Percentiles rank a stretch among this genome's conserved stretches.
These are phyloP conservation scores for Tachysurus vachellii DNA, from an alignment of 2,113 vertebrate genomes.

Conservation along the genomic window DNA sequence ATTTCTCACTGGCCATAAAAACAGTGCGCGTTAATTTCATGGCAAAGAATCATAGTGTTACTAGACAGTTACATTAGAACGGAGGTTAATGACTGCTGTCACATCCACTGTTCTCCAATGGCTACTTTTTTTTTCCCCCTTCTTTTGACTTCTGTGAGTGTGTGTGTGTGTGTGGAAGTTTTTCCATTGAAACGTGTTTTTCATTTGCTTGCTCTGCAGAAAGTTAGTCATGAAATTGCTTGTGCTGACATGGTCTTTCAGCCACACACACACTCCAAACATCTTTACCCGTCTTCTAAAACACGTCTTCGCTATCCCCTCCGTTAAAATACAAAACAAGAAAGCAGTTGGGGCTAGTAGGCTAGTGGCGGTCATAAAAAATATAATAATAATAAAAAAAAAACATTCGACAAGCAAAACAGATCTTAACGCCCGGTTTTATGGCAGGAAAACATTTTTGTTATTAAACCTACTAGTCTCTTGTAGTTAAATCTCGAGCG, in stretches of 20 bases:
- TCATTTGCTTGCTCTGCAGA: slow-evolving; percentile 27
- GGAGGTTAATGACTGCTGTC: slow-evolving; percentile 11
- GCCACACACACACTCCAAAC: slow-evolving; percentile 30
- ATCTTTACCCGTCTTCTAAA: slow-evolving; percentile 21
- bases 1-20: slow-evolving; percentile 20
- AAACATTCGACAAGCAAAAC: slow-evolving; percentile 28
- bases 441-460: slow-evolving; percentile 49
- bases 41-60: slow-evolving; percentile 23
- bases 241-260: slow-evolving; percentile 46
- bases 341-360: background rate
- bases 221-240: slow-evolving; percentile 34
- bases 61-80: slow-evolving; percentile 6
- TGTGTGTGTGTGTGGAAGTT: slow-evolving; percentile 34
- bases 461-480: slow-evolving; percentile 44
- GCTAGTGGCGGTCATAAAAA: background rate
- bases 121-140: slow-evolving; percentile 34
- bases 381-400: background rate
- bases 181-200: slow-evolving; percentile 44
- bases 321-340: background rate
- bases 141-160: slow-evolving; percentile 29
- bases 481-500: slow-evolving; percentile 53
- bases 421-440: slow-evolving; percentile 31
- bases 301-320: background rate
- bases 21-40: slow-evolving; percentile 29
- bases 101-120: slow-evolving; percentile 31